Evolutionary conservation across 2,888 invertebrate species (phyloP).

Genomic region (Argyresthia albistria): DNA sequence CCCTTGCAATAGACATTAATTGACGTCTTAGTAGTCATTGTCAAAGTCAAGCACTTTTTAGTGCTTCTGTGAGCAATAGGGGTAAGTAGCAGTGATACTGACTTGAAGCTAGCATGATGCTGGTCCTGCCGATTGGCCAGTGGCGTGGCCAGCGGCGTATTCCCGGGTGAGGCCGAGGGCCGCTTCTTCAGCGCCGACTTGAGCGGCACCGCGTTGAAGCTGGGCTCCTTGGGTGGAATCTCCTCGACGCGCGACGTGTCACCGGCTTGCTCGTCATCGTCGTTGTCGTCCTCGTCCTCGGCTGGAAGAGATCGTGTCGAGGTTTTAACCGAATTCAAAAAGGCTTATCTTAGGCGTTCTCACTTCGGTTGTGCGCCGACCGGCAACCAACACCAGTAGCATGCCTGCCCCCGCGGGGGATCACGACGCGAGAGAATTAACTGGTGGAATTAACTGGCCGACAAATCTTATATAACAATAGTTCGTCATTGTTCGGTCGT

Average conservation of each 20-base stretch:
- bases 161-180: constrained; percentile 79
- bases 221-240: constrained; percentile 94
- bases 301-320: constrained; percentile 21
- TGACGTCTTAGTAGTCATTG: too few relatives aligned
- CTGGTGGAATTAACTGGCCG: too few relatives aligned
- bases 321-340: not conserved
- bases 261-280: constrained; percentile 76
- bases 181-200: constrained; percentile 95
- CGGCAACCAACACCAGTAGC: too few relatives aligned
- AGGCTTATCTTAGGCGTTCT: too few relatives aligned
- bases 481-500: too few relatives aligned
- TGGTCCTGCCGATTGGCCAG: constrained; percentile 78
- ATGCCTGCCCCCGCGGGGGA: too few relatives aligned
- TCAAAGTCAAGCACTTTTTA: too few relatives aligned
- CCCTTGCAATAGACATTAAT: too few relatives aligned
- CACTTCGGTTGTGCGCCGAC: too few relatives aligned
- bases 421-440: too few relatives aligned
- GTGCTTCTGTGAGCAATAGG: too few relatives aligned
- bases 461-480: too few relatives aligned
- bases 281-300: constrained; percentile 76
- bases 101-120: constrained; percentile 86
- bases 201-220: constrained; percentile 91
- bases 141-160: constrained; percentile 60
- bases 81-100: constrained; percentile 27
- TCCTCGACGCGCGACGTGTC: constrained; percentile 91